A percentile compares a stretch with the other conserved stretches of the same genome.
Evolutionary conservation across 2,888 invertebrate genomes (phyloP).

Genomic region (Lasioglossum leucozonium): DNA sequence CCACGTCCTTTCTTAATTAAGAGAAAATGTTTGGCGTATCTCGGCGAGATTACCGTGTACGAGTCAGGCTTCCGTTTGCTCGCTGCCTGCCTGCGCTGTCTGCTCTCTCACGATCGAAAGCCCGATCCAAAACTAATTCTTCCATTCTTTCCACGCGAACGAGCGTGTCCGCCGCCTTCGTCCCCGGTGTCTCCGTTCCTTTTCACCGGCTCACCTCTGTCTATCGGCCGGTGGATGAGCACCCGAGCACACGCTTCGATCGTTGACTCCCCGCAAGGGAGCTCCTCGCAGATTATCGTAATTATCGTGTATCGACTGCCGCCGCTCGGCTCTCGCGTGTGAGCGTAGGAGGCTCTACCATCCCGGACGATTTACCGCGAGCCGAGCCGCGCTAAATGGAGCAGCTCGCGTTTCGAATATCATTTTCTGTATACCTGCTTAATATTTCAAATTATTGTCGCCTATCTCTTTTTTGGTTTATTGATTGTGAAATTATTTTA

Average conservation of each 20-base stretch:
- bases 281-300: neutral
- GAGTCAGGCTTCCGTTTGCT: conserved; percentile 71
- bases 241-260: neutral
- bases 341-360: neutral
- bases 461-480: no score
- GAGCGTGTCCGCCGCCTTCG: conserved; percentile 39
- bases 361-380: neutral
- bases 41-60: conserved; percentile 68
- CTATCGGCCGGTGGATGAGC: conserved; percentile 11
- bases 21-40: conserved; percentile 77
- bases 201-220: conserved; percentile 30
- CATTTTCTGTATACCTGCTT: neutral
- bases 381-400: neutral
- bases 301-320: conserved; percentile 6
- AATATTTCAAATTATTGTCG: neutral
- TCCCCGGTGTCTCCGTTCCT: conserved; percentile 41
- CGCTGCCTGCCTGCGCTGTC: conserved; percentile 53
- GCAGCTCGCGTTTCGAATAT: neutral
- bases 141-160: conserved; percentile 64
- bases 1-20: conserved; percentile 77
- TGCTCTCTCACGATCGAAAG: conserved; percentile 73
- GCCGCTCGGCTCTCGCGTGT: neutral
- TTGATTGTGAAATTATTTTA: no score
- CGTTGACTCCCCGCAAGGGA: neutral
- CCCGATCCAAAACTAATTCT: conserved; percentile 70